These are phyloP conservation scores for Apodemia duryi DNA, from an alignment of 2,888 invertebrate species.

Conservation along the genomic window DNA sequence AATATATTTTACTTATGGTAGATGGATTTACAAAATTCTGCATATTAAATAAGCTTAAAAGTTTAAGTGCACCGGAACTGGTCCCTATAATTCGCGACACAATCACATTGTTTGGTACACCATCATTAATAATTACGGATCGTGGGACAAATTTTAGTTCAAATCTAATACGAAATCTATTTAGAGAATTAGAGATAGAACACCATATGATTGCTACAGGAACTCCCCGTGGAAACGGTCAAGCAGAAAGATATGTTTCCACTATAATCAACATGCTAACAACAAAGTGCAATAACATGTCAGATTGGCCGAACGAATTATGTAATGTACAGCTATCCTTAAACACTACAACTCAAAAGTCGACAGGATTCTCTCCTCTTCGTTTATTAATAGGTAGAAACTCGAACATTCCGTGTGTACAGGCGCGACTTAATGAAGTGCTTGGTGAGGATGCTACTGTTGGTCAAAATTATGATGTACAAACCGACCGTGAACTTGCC, in stretches of 20 bases:
- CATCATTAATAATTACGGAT: slow-evolving; percentile 26
- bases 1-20: too few species aligned
- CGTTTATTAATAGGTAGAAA: too few species aligned
- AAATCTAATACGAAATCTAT: slow-evolving; percentile 18
- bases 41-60: too few species aligned
- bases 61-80: too few species aligned
- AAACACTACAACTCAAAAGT: slow-evolving; percentile 35
- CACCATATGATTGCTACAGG: slow-evolving; percentile 31
- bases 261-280: slow-evolving; percentile 29
- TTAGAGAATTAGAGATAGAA: slow-evolving; percentile 24
- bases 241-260: slow-evolving; percentile 26
- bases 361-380: slow-evolving; percentile 34
- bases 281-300: slow-evolving; percentile 22
- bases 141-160: slow-evolving; percentile 29
- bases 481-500: too few species aligned
- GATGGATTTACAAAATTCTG: too few species aligned
- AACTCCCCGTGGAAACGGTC: slow-evolving; percentile 27
- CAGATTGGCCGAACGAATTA: slow-evolving; percentile 31
- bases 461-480: too few species aligned
- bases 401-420: too few species aligned
- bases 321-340: slow-evolving; percentile 33
- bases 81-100: too few species aligned
- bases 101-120: too few species aligned
- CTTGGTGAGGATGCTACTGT: too few species aligned
- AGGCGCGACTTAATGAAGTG: too few species aligned